These are phyloP conservation scores for Pilophorus perplexus DNA, from an alignment of 2,888 invertebrate species.

Conservation along the genomic window DNA sequence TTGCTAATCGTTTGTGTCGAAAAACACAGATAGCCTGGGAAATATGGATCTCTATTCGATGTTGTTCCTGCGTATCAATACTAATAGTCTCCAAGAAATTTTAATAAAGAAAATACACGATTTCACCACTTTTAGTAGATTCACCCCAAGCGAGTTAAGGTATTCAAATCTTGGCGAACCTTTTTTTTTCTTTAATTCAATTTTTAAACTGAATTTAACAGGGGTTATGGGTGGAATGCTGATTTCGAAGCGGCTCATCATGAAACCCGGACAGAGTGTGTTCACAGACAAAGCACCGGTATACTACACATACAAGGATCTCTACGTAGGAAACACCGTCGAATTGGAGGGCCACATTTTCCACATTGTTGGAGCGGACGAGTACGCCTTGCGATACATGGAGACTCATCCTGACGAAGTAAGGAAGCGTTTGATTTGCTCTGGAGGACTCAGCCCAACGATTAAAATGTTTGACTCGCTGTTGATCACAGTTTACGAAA, in stretches of 20 bases:
- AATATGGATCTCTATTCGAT: too few relatives aligned
- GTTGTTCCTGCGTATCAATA: too few relatives aligned
- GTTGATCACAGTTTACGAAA: slow-evolving; percentile 71
- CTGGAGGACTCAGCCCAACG: neutral
- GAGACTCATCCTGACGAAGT: slow-evolving; percentile 74
- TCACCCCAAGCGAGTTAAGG: too few relatives aligned
- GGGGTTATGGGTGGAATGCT: slow-evolving; percentile 54
- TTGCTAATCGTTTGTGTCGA: too few relatives aligned
- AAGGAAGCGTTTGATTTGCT: slow-evolving; percentile 38
- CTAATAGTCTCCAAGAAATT: too few relatives aligned
- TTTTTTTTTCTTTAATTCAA: too few relatives aligned
- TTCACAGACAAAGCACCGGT: slow-evolving; percentile 69
- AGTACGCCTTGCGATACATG: slow-evolving; percentile 83
- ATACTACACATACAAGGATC: slow-evolving; percentile 73
- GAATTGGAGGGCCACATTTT: slow-evolving; percentile 77
- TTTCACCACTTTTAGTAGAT: too few relatives aligned
- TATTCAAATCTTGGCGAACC: too few relatives aligned
- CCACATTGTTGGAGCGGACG: slow-evolving; percentile 75
- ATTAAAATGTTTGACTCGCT: neutral
- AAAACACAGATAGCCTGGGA: too few relatives aligned
- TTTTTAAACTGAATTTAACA: too few relatives aligned
- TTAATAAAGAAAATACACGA: too few relatives aligned
- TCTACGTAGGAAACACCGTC: slow-evolving; percentile 79
- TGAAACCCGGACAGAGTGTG: slow-evolving; percentile 67
- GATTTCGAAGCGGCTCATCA: slow-evolving; percentile 59